Evolutionary conservation across 37 sponge, comb jelly and placozoan species (phyloP), one percentile per base, ranked within the genome.

Genomic region (Theonella swinhoei): DNA sequence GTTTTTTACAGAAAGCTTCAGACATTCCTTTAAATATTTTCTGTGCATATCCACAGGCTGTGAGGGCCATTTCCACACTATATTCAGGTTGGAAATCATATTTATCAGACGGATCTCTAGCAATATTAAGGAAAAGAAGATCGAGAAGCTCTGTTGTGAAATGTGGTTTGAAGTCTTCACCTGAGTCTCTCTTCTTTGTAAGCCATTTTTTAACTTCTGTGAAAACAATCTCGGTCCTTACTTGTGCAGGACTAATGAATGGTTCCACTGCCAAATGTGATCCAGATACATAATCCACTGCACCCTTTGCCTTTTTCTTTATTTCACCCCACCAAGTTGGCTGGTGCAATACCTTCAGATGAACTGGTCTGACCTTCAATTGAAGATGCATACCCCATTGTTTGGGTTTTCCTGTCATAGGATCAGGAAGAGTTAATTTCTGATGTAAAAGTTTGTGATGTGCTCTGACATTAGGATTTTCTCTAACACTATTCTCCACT

Each of bases 1-100:
- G 23, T 9, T 39, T 34, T 26, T 79, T 7, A 22, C 35, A 19
- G 29, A 79, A 26, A 11, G 9, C 32, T 24, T 37, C 24, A n/a
- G 41, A 29, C 41, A 41, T 65, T 39, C 38, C 42, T 67, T 66
- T n/a, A 79, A 77, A 65, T 37, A 17, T 42, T 11, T 8, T 63
- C 4, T 4, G 3, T 5, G 68, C 80, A 64, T 38, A 66, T 5
- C 47, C 68, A 66, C 80, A 79, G 20, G 23, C 68, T 19, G 32
- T 42, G 28, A 79, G 68, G 7, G 68, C 42, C 66, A 79, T 42
- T 29, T 66, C 69, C 8, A 79, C 28, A 22, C 35, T 64, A 42
- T 67, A 79, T 66, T 79, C 30, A 66, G 68, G 54, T 47, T 7
- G 7, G 14, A 17, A 47, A 47, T 47, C 54, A 47, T 17, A 47